Base-by-base conservation (phyloP, 2,113 vertebrate genomes). In the Pampusana beccarii region DNA sequence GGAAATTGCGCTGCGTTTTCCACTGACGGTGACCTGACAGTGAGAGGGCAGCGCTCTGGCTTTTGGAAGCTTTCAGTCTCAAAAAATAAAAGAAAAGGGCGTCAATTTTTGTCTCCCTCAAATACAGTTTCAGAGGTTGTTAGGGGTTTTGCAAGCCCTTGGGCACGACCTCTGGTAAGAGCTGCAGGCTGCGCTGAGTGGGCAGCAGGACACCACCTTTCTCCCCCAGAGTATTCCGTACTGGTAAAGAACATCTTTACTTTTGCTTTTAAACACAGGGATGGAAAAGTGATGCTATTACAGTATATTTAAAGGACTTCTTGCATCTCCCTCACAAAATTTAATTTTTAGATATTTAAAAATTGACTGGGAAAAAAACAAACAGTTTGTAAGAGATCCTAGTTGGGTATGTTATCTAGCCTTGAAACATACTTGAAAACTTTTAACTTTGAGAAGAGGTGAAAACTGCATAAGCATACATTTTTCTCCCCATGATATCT, bases 361-460 rank as follows among this genome's bases (percentile, higher is more conserved):
- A 72, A 85, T 1, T 40, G 18, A 80, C n/a, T 51, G 40, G n/a
- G 36, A 77, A 87, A 86, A 93, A 57, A 25, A 51, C 1, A 23
- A 42, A 16, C 0, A 2, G 20, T 16, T 44, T 89, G 28, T 31
- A 81, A 87, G 87, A 67, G 9, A 28, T 87, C 78, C 66, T 72
- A 29, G 18, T 62, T 44, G 38, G 11, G 51, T 72, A 44, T 64
- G 9, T 54, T 26, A 40, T 33, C 13, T 25, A 69, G 54, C 16
- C n/a, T 81, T 85, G 50, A 87, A 84, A 91, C 9, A n/a, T 16
- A 91, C 24, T n/a, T 72, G 61, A 87, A 88, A 83, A 64, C 28
- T 58, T 82, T 18, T 54, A 75, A 42, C 38, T 79, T 44, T 75
- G 26, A 67, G 48, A 84, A 88, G n/a, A 70, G 29, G 20, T 20